Base-by-base conservation (phyloP, 2,113 vertebrate species). In the Holacanthus passer region DNA sequence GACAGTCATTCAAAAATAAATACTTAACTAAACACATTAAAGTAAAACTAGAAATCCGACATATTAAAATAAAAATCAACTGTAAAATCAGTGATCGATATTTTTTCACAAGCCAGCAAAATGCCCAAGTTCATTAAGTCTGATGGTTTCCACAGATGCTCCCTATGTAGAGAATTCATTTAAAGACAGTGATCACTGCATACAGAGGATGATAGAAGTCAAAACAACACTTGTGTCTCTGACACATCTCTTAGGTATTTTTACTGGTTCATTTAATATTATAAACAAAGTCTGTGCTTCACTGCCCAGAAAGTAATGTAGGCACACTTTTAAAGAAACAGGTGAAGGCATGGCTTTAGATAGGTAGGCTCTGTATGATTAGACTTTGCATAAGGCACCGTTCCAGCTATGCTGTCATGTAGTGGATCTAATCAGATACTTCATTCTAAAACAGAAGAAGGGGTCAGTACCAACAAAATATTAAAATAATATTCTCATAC, bases 361-460 rank as follows among this genome's bases (percentile, higher is more conserved):
- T 27, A 45, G 27, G 41, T 9, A n/a, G 29, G 20, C 55, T 41
- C 31, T 22, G 39, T 41, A 9, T 24, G 4, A 77, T 55, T 37
- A 59, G 65, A 77, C 50, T 86, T 56, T 41, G 79, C 43, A 81
- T 80, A 93, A 93, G 92, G 91, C 92, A 93, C 88, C 59, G 16
- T 64, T 87, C 29, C 56, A 86, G 64, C 73, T 74, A 65, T 19
- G 56, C 83, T 58, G 20, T 81, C 60, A 76, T 75, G 37, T 50
- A 52, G 19, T 67, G 50, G 59, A 35, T 73, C 13, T 60, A 20
- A 73, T 29, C 35, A 70, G n/a, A 45, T 27, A 45, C 32, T 69
- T 53, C 4, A 27, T n/a, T 20, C 3, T 4, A 3, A 14, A 62
- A 24, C 1, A 37, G 14, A 53, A 7, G 16, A 8, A 53, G 19